Evolutionary conservation across 2,113 vertebrate species (phyloP).

Genomic region (Centropristis striata): DNA sequence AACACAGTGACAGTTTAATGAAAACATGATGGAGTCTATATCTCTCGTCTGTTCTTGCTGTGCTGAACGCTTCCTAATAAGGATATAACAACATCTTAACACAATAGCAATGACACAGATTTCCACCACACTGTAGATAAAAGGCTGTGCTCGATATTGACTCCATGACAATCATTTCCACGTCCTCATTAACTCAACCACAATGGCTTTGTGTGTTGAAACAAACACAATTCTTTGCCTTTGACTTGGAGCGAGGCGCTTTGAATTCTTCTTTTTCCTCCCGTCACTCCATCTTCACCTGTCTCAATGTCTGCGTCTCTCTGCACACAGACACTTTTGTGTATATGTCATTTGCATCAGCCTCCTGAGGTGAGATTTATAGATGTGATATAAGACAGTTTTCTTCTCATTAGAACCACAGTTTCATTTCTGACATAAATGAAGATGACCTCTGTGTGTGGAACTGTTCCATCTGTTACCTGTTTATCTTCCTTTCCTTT

Average conservation of each 20-base stretch:
- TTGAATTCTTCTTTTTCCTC: slow-evolving; percentile 10
- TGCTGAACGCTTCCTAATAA: slow-evolving; percentile 24
- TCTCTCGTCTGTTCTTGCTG: neutral
- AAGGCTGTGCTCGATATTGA: slow-evolving; percentile 58
- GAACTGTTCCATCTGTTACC: slow-evolving; percentile 24
- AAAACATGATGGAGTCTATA: neutral
- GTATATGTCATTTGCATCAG: slow-evolving; percentile 17
- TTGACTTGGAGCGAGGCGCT: neutral
- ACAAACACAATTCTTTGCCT: neutral
- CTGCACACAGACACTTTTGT: neutral
- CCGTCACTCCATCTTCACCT: slow-evolving; percentile 11
- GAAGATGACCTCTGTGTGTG: slow-evolving; percentile 16
- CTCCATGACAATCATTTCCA: slow-evolving; percentile 45
- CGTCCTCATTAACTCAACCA: slow-evolving; percentile 47
- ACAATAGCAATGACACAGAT: slow-evolving; percentile 30
- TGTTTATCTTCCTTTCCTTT: neutral
- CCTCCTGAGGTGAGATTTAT: slow-evolving; percentile 2
- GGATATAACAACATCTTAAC: slow-evolving; percentile 27
- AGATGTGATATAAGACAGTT: slow-evolving; percentile 1
- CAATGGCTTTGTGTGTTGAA: slow-evolving; percentile 21
- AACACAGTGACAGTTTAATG: neutral
- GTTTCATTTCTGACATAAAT: slow-evolving; percentile 20
- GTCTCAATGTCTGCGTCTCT: slow-evolving; percentile 3
- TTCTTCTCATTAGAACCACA: slow-evolving; percentile 40
- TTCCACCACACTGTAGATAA: slow-evolving; percentile 27